phyloP scores from a whole-genome alignment of 2,888 invertebrate genomes.

The Ferdinandea cuprea region DNA sequence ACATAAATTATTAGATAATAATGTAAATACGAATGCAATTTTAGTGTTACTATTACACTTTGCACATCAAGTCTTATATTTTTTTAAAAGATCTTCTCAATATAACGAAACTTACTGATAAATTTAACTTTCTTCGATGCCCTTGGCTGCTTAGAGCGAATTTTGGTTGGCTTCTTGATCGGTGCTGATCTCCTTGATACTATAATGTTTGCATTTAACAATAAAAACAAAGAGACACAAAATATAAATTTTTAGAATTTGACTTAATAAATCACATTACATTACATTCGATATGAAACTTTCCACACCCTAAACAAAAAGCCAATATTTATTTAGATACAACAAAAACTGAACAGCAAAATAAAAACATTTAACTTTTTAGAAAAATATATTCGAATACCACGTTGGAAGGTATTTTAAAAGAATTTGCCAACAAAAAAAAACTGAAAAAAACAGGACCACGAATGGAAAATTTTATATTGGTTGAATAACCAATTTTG shows the following conservation, averaged over 20 bases:
- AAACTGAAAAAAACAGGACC: neutral
- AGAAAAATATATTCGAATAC: conserved; percentile 51
- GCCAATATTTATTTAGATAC: too few relatives aligned
- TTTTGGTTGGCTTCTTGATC: conserved; percentile 92
- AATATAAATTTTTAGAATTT: conserved; percentile 20
- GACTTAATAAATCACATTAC: conserved; percentile 4
- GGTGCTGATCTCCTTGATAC: conserved; percentile 86
- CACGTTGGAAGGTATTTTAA: conserved; percentile 23
- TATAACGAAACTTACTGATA: conserved; percentile 89
- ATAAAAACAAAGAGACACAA: conserved; percentile 20
- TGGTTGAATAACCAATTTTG: neutral
- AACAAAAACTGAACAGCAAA: neutral
- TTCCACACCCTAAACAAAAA: conserved; percentile 26
- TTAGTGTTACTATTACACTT: too few relatives aligned
- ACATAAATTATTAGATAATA: too few relatives aligned
- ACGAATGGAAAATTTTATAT: conserved; percentile 30
- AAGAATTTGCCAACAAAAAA: conserved; percentile 17
- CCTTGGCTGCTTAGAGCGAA: conserved; percentile 90
- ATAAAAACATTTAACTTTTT: conserved; percentile 44
- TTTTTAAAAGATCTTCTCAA: too few relatives aligned
- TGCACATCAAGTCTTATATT: too few relatives aligned
- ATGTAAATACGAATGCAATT: too few relatives aligned
- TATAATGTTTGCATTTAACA: conserved; percentile 56
- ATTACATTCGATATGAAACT: conserved; percentile 39
- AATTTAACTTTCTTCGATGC: conserved; percentile 92